Evolutionary conservation across 2,797 vertebrate species (phyloP), one percentile per base, ranked within the genome.

Genomic region (Tiaroga cobitis): DNA sequence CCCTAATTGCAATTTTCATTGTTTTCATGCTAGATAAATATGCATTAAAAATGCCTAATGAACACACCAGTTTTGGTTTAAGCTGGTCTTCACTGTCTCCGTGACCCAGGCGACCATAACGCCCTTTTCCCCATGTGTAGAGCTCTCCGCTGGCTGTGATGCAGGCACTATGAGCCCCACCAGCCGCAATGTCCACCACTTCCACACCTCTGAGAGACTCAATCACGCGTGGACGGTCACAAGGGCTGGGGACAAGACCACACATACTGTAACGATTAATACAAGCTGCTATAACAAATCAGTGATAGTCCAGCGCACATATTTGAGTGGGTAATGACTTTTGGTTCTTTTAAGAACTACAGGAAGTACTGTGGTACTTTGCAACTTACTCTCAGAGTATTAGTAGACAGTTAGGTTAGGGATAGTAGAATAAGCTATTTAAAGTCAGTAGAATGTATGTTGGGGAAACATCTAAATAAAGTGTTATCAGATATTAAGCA

Each of bases 21-120:
- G 13, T 59, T 41, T 76, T 41, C 10, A 0, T 61, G 75, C 8
- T 56, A 59, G 21, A 61, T 39, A 18, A 61, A 63, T 43, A 79
- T 63, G 13, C 13, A 59, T 39, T 74, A 2, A 37, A 67, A 21
- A 29, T 8, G 21, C 11, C 11, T 29, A 32, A 68, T 37, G 16
- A 80, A 92, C 96, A 88, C 80, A 98, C 98, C 96, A 98, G 91
- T 90, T 99, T 99, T 54, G 98, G 98, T 91, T 99, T 99, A 0
- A 99, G 94, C n/a, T 99, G 98, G 91, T 99, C 98, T 88, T 99
- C 98, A 8, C 98, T 99, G 91, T 99, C 98, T 5, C 98, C 98
- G 1, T 99, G 98, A 4, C 98, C 98, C 83, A 99, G 96, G 19
- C 98, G 96, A 32, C 98, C 98, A 0, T 99, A 99, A 51, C 98